Evolutionary conservation across 2,797 vertebrate genomes (phyloP).

Genomic region (Gila robusta): DNA sequence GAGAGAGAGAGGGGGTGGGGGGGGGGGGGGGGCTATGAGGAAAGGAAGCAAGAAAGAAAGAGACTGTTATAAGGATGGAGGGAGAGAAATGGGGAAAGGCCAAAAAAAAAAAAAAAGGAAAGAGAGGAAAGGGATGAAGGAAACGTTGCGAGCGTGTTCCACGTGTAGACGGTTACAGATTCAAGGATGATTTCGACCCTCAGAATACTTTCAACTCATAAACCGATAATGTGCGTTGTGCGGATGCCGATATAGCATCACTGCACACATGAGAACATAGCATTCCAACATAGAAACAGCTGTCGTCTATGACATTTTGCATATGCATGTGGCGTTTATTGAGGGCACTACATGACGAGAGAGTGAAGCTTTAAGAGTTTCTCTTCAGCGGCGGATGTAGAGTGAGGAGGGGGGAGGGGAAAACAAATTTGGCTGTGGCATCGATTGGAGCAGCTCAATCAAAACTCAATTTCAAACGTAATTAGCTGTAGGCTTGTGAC

Average conservation of each 20-base stretch:
- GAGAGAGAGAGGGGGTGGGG: conserved; percentile 59
- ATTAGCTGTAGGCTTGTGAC: conserved; percentile 97
- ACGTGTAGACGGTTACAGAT: conserved; percentile 12
- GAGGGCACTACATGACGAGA: conserved; percentile 85
- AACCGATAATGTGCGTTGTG: not conserved
- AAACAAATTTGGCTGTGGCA: conserved; percentile 98
- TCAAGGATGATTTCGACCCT: not conserved
- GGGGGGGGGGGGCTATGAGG: not conserved
- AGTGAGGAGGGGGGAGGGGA: conserved; percentile 89
- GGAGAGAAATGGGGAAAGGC: conserved; percentile 63
- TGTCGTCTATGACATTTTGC: not conserved
- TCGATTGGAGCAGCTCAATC: conserved; percentile 99
- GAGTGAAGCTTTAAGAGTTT: conserved; percentile 84
- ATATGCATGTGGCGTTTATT: conserved; percentile 68
- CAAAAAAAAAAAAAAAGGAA: conserved; percentile 7
- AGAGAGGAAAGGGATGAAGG: conserved; percentile 7
- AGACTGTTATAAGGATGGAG: conserved; percentile 36
- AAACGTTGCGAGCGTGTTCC: conserved; percentile 19
- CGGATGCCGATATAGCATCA: not conserved
- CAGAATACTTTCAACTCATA: not conserved
- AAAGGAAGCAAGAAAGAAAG: conserved; percentile 57
- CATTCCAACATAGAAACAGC: conserved; percentile 24
- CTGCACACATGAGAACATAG: not conserved
- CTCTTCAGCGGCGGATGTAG: conserved; percentile 91
- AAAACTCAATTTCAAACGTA: conserved; percentile 99